Conservation (phyloP, 2,888 invertebrate genomes). For the Callosobruchus maculatus region DNA sequence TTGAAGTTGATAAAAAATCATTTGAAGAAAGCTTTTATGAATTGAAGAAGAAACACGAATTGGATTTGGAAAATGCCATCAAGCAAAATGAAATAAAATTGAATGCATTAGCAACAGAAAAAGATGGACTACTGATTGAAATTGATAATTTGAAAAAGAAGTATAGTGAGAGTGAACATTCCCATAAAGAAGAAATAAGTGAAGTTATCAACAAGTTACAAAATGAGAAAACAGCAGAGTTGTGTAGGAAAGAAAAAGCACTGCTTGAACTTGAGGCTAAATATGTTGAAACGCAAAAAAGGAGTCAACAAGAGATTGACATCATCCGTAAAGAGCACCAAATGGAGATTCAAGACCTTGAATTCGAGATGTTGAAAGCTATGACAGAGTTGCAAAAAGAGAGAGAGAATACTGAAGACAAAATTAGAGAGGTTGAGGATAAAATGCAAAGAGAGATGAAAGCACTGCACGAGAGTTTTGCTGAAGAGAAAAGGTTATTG, state of each 20-base stretch:
- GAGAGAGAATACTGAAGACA: slow-evolving; percentile 25
- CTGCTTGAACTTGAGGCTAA: slow-evolving; percentile 25
- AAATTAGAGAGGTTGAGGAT: slow-evolving; percentile 29
- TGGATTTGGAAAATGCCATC: slow-evolving; percentile 45
- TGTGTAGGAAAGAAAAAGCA: slow-evolving; percentile 19
- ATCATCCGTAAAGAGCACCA: slow-evolving; percentile 32
- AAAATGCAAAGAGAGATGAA: slow-evolving; percentile 24
- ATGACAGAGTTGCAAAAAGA: slow-evolving; percentile 39
- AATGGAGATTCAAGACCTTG: slow-evolving; percentile 37
- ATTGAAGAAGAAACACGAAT: slow-evolving; percentile 46
- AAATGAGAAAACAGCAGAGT: slow-evolving; percentile 13
- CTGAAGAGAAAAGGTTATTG: slow-evolving; percentile 33
- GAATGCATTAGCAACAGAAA: slow-evolving; percentile 44
- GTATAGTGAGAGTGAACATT: neutral
- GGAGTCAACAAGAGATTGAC: slow-evolving; percentile 31
- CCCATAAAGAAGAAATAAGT: slow-evolving; percentile 17
- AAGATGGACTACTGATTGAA: slow-evolving; percentile 29
- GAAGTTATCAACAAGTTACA: slow-evolving; percentile 13
- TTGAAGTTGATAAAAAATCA: slow-evolving; percentile 45
- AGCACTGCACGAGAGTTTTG: slow-evolving; percentile 35
- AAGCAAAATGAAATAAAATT: slow-evolving; percentile 47
- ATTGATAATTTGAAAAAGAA: slow-evolving; percentile 15
- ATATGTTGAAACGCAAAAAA: slow-evolving; percentile 22
- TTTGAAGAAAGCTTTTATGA: slow-evolving; percentile 47
- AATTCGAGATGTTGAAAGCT: slow-evolving; percentile 39